These are phyloP conservation scores for Phyto melanocephala DNA, from an alignment of 2,888 invertebrate genomes.

Conservation along the genomic window DNA sequence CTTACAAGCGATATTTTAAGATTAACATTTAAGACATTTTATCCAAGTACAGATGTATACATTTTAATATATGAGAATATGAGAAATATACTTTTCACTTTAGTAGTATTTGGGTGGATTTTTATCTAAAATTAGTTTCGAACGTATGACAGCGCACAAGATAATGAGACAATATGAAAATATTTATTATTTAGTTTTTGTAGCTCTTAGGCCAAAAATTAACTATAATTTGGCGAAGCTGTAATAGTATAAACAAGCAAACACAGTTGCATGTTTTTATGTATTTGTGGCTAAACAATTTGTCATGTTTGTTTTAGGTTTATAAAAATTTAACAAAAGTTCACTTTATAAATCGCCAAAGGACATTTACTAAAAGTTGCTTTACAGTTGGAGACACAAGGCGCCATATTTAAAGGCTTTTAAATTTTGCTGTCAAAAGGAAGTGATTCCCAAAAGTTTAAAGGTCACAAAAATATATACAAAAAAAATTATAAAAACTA, in stretches of 20 bases:
- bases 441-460: too few species aligned
- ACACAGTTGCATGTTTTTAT: too few species aligned
- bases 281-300: neutral
- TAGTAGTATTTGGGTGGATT: constrained; percentile 32
- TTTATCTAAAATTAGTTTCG: constrained; percentile 59
- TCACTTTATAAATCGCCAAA: constrained; percentile 46
- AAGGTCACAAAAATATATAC: too few species aligned
- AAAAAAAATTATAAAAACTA: too few species aligned
- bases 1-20: constrained; percentile 33
- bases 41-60: neutral
- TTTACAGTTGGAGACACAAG: too few species aligned
- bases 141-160: constrained; percentile 44
- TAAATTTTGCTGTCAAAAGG: too few species aligned
- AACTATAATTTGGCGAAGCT: neutral
- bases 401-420: too few species aligned
- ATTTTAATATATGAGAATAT: constrained; percentile 9
- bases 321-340: constrained; percentile 30
- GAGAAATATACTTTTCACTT: neutral
- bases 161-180: constrained; percentile 52
- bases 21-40: constrained; percentile 51
- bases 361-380: constrained; percentile 32
- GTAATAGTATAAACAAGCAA: neutral
- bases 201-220: neutral
- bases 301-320: neutral
- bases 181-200: constrained; percentile 34